Conservation (phyloP, 64 coral and sea anemone species). For the Platygyra sinensis region DNA sequence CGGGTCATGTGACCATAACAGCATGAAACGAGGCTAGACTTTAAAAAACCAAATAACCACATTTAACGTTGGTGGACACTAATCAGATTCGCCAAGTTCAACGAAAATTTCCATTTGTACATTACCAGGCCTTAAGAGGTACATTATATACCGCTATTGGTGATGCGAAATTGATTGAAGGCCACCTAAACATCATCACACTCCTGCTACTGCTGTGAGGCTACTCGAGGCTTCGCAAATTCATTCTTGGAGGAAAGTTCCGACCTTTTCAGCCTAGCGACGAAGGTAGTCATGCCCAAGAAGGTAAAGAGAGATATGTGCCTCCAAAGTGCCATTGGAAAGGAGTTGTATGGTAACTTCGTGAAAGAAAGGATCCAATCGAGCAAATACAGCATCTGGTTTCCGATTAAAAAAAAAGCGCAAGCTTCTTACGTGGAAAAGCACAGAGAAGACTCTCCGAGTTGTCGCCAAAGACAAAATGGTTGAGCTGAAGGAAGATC, state of each 20-base stretch:
- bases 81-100: too few species aligned
- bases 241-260: constrained; percentile 18
- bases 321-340: constrained; percentile 46
- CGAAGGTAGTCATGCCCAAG: constrained; percentile 39
- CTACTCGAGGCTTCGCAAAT: constrained; percentile 20
- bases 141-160: too few species aligned
- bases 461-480: constrained; percentile 43
- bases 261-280: constrained; percentile 61
- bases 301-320: constrained; percentile 58
- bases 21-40: too few species aligned
- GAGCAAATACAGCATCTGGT: constrained; percentile 47
- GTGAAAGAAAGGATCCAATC: constrained; percentile 55
- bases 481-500: constrained; percentile 54
- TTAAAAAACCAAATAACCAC: too few species aligned
- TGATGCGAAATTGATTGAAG: too few species aligned
- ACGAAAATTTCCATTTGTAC: too few species aligned
- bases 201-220: too few species aligned
- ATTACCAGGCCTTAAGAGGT: too few species aligned
- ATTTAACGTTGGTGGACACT: too few species aligned
- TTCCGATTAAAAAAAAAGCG: constrained; percentile 46
- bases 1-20: too few species aligned
- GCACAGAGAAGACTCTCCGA: constrained; percentile 12
- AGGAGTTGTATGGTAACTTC: constrained; percentile 1
- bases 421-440: constrained; percentile 65
- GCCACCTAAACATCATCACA: too few species aligned